Percentiles rank a stretch among this genome's conserved stretches.
These are phyloP conservation scores for Corythaeola cristata DNA, from an alignment of 2,113 vertebrate species.

Conservation along the genomic window DNA sequence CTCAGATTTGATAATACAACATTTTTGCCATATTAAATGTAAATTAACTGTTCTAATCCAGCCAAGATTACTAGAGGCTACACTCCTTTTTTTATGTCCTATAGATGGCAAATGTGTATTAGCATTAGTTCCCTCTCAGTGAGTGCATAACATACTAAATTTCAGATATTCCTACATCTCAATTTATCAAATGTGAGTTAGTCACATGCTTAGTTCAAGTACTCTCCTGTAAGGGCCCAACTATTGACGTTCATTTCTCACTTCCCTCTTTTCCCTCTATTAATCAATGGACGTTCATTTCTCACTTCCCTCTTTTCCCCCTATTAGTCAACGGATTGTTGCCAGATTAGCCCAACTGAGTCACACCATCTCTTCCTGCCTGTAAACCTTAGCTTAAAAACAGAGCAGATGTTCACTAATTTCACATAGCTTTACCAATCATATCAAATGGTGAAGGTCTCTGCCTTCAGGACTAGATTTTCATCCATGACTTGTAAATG, in stretches of 20 bases:
- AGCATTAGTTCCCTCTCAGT: neutral
- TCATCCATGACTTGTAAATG: neutral
- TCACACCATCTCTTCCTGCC: neutral
- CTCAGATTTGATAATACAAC: neutral
- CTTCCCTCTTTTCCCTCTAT: neutral
- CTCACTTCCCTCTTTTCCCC: neutral
- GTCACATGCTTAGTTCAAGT: neutral
- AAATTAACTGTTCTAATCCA: neutral
- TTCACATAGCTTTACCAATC: neutral
- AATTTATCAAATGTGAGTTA: neutral
- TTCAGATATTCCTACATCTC: neutral
- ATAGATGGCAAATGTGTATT: neutral
- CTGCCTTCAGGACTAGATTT: neutral
- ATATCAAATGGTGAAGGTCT: neutral
- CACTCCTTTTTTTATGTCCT: neutral
- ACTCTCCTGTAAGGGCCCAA: fast-evolving
- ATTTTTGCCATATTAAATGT: neutral
- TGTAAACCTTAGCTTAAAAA: neutral
- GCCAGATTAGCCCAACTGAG: neutral
- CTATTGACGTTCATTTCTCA: neutral
- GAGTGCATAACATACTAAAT: neutral
- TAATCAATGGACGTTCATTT: neutral
- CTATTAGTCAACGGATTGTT: neutral
- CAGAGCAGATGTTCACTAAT: neutral
- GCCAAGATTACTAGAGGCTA: neutral